phyloP scores from a whole-genome alignment of 2,888 invertebrate species.

The Alitta virens region DNA sequence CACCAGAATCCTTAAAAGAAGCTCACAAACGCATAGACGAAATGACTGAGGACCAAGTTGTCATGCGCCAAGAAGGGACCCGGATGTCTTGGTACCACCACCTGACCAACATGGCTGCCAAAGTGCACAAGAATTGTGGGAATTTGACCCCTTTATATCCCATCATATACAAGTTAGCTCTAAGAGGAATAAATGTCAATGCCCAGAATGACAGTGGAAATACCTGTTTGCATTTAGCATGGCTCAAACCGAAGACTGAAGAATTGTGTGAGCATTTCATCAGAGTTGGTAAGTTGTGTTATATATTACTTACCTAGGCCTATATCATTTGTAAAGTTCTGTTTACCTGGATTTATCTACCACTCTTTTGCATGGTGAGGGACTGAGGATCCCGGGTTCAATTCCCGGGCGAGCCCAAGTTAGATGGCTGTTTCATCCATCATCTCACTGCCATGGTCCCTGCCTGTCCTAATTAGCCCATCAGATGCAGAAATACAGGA shows the following conservation, averaged over 20 bases:
- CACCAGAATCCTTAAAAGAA: constrained; percentile 18
- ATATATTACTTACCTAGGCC: too few relatives aligned
- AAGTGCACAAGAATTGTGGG: constrained; percentile 12
- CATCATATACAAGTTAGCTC: constrained; percentile 31
- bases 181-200: constrained; percentile 32
- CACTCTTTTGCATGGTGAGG: not conserved
- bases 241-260: constrained; percentile 32
- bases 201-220: constrained; percentile 37
- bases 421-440: too few relatives aligned
- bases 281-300: constrained; percentile 31
- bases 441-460: too few relatives aligned
- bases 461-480: too few relatives aligned
- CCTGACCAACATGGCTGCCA: constrained; percentile 23
- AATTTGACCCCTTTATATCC: constrained; percentile 24
- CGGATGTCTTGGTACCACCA: constrained; percentile 25
- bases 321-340: too few relatives aligned
- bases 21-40: constrained; percentile 17
- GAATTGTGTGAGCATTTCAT: constrained; percentile 32
- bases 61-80: not conserved
- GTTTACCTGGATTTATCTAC: too few relatives aligned
- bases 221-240: constrained; percentile 37
- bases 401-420: too few relatives aligned
- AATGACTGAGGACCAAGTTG: constrained; percentile 19
- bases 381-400: too few relatives aligned
- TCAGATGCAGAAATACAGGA: too few relatives aligned